Conservation (phyloP, 2,797 vertebrate genomes). For the Xiphorhynchus erythropygius region DNA sequence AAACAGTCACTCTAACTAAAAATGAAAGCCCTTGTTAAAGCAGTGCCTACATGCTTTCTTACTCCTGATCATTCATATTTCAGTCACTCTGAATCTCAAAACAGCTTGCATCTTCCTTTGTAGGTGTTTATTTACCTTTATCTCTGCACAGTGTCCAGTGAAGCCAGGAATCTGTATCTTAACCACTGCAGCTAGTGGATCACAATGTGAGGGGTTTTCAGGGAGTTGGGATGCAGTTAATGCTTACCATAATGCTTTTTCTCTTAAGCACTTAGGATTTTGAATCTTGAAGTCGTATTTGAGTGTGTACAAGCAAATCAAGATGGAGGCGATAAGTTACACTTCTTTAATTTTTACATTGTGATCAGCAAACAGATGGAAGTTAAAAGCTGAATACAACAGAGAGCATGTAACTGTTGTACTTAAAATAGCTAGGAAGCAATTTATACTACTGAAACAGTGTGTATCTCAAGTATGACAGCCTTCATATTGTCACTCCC, state of each 20-base stretch:
- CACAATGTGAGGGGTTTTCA: neutral
- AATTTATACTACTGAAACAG: neutral
- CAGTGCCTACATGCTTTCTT: neutral
- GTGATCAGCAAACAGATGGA: neutral
- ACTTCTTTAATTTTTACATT: neutral
- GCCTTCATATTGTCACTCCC: neutral
- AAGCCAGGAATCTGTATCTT: neutral
- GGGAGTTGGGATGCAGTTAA: neutral
- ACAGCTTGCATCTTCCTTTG: neutral
- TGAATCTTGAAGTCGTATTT: neutral
- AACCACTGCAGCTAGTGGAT: neutral
- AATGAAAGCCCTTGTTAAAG: neutral
- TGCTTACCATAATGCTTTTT: neutral
- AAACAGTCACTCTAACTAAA: neutral
- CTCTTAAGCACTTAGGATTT: neutral
- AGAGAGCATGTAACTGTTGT: neutral
- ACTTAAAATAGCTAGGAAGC: neutral
- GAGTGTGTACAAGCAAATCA: neutral
- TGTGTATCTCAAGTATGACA: neutral
- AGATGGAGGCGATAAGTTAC: neutral
- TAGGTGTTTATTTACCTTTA: neutral
- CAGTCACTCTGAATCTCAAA: neutral
- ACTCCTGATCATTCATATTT: neutral
- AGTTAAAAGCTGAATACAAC: neutral
- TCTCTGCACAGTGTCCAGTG: neutral